Evolutionary conservation across 2,797 vertebrate species (phyloP).

Genomic region (Phaenicophaeus curvirostris): DNA sequence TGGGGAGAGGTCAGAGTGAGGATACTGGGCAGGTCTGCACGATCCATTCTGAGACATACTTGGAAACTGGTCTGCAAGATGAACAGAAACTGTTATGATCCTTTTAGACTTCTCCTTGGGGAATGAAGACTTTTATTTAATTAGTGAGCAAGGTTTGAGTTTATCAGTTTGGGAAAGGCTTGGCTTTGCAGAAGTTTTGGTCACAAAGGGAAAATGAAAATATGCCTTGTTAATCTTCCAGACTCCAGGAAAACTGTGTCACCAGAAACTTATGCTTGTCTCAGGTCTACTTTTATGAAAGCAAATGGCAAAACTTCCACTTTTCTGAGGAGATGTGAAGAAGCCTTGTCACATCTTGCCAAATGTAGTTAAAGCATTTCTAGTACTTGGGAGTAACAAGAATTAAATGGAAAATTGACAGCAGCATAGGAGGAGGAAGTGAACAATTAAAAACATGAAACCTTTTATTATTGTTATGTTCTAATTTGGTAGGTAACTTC

Average conservation of each 20-base stretch:
- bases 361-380: constrained; percentile 4
- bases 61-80: constrained; percentile 88
- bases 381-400: background rate
- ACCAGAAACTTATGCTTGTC: background rate
- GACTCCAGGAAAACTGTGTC: background rate
- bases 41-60: constrained; percentile 90
- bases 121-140: background rate
- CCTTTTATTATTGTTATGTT: constrained; percentile 12
- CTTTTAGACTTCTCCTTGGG: background rate
- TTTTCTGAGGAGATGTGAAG: background rate
- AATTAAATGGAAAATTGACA: constrained; percentile 29
- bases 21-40: constrained; percentile 84
- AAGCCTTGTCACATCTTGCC: constrained; percentile 5
- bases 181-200: background rate
- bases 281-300: constrained; percentile 16
- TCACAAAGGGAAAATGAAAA: constrained; percentile 57
- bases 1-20: constrained; percentile 88
- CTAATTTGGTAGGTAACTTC: constrained; percentile 54
- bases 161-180: constrained; percentile 12
- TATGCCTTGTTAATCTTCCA: constrained; percentile 25
- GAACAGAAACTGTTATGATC: constrained; percentile 36
- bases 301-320: background rate
- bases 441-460: constrained; percentile 31
- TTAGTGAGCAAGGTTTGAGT: background rate
- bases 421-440: background rate